Conservation (phyloP, 2,888 invertebrate species). For the Campoplex capitator region DNA sequence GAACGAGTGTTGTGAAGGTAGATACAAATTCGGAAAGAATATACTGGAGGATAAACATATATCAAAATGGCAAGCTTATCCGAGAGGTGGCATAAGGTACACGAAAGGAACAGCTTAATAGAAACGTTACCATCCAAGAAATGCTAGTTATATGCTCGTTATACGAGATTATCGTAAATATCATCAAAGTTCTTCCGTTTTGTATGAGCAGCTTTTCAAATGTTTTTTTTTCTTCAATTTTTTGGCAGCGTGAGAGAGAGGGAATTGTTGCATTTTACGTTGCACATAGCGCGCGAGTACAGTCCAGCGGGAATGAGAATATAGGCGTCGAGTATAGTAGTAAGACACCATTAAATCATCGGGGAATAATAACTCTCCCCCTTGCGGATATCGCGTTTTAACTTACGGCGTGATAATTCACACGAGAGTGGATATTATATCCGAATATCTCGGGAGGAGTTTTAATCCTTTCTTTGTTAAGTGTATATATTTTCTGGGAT, state of each 20-base stretch:
- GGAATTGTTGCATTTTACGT: conserved; percentile 14
- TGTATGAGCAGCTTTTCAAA: not conserved
- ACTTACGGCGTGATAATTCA: conserved; percentile 80
- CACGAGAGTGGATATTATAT: conserved; percentile 75
- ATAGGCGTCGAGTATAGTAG: conserved; percentile 43
- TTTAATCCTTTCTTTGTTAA: conserved; percentile 79
- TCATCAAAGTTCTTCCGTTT: conserved; percentile 31
- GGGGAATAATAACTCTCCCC: conserved; percentile 76
- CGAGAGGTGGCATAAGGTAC: not conserved
- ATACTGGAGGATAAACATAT: not conserved
- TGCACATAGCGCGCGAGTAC: conserved; percentile 9
- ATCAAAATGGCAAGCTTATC: not conserved
- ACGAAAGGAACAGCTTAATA: conserved; percentile 10
- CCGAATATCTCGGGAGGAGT: conserved; percentile 72
- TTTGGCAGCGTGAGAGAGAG: conserved; percentile 15
- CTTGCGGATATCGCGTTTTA: conserved; percentile 72
- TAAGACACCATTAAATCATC: conserved; percentile 77
- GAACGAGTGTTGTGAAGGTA: not conserved
- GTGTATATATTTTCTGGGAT: not conserved
- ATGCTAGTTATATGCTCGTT: conserved; percentile 38
- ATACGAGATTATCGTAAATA: conserved; percentile 59
- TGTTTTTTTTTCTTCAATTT: not conserved
- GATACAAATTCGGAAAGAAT: not conserved
- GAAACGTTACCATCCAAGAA: conserved; percentile 42
- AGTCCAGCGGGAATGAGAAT: conserved; percentile 5